Conservation (phyloP, 2,113 vertebrate species). For the Cyanistes caeruleus region DNA sequence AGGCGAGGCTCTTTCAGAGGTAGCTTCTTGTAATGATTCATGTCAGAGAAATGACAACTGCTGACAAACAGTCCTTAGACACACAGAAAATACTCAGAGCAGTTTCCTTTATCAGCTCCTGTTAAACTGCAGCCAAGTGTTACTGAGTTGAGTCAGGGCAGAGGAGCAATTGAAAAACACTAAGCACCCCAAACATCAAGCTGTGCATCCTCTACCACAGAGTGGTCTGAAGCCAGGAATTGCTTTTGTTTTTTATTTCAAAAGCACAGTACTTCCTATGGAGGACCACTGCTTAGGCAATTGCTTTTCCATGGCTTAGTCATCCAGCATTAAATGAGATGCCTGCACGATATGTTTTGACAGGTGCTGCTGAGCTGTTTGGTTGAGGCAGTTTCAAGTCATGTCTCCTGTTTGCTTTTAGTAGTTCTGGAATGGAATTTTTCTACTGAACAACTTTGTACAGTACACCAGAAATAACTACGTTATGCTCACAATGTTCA, state of each 20-base stretch:
- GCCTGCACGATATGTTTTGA: constrained; percentile 42
- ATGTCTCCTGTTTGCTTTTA: constrained; percentile 31
- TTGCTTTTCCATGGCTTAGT: constrained; percentile 38
- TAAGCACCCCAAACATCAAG: not conserved
- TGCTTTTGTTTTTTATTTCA: not conserved
- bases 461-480: not conserved
- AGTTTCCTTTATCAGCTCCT: not conserved
- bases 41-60: not conserved
- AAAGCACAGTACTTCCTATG: not conserved
- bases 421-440: constrained; percentile 20
- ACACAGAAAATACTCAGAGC: not conserved
- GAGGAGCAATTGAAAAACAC: not conserved
- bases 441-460: not conserved
- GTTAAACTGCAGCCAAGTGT: not conserved
- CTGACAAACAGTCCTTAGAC: not conserved
- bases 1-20: not conserved
- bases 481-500: not conserved
- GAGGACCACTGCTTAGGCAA: not conserved
- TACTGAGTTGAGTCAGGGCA: not conserved
- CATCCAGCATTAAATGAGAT: constrained; percentile 11
- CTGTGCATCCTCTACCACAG: not conserved
- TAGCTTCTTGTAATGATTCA: not conserved
- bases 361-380: constrained; percentile 43
- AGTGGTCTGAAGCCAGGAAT: not conserved
- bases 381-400: constrained; percentile 40